Evolutionary conservation across 1,140 invertebrate species (phyloP), one percentile per base, ranked within the genome.

Genomic region (Pollicipes pollicipes): DNA sequence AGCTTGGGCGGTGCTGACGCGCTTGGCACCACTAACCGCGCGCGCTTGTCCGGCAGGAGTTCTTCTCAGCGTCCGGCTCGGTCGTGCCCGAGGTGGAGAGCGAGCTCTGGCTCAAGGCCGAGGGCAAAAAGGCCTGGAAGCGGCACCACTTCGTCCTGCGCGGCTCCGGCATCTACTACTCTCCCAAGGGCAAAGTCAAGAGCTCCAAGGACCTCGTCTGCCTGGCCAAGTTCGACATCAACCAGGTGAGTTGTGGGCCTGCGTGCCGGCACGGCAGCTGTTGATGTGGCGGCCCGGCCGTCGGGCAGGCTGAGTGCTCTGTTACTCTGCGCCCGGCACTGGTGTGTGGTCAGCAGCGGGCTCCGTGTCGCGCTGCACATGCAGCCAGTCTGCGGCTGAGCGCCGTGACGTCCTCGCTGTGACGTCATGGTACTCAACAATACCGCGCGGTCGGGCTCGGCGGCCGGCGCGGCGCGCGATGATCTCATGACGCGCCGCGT

Each of bases 61-160:
- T 86, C 76, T 87, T 87, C 77, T 80, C 81, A 35, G 79, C 78
- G 30, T 78, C 78, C 71, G 81, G 78, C 30, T 78, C 76, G 69
- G 78, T 82, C 30, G 86, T 90, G 30, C 90, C 92, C 0, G 88
- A 90, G 74, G 86, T 98, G 74, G 95, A 98, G 79, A 94, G 95
- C 16, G 88, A 89, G 27, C 81, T 99, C 10, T 97, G 95, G 79
- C 84, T 98, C 71, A 98, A 98, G 80, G 88, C 90, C 30, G 96
- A 98, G n/a, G n/a, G n/a, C 8, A 97, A 97, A 80, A 98, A 98
- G 79, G 92, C 90, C 27, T 99, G 97, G 97, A 98, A 98, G 78
- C 94, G 93, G 80, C 93, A 93, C 77, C 92, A 93, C 78, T 98
- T 97, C 81, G 92, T 85, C 1, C 81, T 97, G 16, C 82, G 93